These are phyloP conservation scores for Geopemphigus sp. DNA, from an alignment of 1,140 invertebrate genomes.

Conservation along the genomic window DNA sequence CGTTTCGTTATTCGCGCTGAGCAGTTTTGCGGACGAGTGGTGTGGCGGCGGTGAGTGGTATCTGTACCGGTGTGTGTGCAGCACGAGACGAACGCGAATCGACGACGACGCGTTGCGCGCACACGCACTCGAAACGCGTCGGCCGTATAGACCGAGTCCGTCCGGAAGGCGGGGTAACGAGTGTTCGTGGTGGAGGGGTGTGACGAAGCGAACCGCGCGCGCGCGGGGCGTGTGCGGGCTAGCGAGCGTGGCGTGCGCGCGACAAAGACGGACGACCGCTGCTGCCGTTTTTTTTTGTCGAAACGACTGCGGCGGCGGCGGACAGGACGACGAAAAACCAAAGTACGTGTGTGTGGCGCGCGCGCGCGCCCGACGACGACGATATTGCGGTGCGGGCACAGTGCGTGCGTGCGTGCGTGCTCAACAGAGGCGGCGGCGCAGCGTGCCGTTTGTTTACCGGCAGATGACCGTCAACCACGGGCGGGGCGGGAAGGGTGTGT, in stretches of 20 bases:
- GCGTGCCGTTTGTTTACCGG: conserved; percentile 45
- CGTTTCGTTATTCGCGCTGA: not conserved
- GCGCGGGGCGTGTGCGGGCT: not conserved
- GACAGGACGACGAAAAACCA: conserved; percentile 26
- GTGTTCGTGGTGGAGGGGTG: not conserved
- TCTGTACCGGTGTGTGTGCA: conserved; percentile 19
- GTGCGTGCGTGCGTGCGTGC: not conserved
- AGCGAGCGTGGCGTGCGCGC: not conserved
- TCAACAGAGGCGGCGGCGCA: not conserved
- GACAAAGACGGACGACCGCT: not conserved
- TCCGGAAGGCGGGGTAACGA: not conserved
- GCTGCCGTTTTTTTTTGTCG: conserved; percentile 7
- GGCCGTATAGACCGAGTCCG: not conserved
- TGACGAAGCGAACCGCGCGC: not conserved
- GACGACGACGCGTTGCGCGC: conserved; percentile 27
- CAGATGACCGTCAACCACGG: conserved; percentile 32
- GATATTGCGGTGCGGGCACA: too few relatives aligned
- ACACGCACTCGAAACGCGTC: conserved; percentile 11
- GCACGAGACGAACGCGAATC: conserved; percentile 37
- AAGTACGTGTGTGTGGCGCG: conserved; percentile 16
- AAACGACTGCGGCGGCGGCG: conserved; percentile 3
- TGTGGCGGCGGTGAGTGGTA: not conserved
- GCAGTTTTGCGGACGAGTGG: not conserved
- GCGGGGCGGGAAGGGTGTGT: conserved; percentile 30
- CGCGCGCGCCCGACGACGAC: not conserved